Evolutionary conservation across 2,888 invertebrate species (phyloP).

Genomic region (Imbricaverruca yamaguchii): DNA sequence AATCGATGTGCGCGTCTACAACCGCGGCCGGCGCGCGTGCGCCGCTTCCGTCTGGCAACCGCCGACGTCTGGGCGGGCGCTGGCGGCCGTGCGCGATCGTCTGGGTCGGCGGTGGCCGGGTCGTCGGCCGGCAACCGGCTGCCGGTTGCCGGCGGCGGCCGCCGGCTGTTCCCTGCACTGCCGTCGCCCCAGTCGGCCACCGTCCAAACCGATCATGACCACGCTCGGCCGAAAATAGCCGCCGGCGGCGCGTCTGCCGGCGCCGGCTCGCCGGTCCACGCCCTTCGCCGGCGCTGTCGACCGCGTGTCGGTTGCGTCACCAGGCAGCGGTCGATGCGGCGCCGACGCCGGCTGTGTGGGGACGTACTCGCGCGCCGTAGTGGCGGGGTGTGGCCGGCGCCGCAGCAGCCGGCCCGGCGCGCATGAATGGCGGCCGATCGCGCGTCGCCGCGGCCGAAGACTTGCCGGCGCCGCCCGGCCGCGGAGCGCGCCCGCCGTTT

Average conservation of each 20-base stretch:
- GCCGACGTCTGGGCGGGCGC: background rate
- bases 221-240: background rate
- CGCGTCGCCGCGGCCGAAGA: background rate
- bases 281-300: no score
- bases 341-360: no score
- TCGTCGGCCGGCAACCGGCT: background rate
- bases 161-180: background rate
- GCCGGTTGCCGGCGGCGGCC: background rate
- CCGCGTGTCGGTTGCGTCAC: no score
- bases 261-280: background rate
- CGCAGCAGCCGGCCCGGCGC: background rate
- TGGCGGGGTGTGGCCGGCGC: background rate
- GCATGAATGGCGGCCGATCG: background rate
- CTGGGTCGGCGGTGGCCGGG: background rate
- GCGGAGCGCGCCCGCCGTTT: background rate
- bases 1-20: background rate
- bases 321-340: no score
- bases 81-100: no score
- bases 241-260: background rate
- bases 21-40: background rate
- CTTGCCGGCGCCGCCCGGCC: background rate
- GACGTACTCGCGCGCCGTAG: no score
- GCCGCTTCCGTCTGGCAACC: background rate
- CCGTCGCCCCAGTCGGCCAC: background rate
- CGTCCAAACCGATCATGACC: background rate